phyloP scores from a whole-genome alignment of 2,113 vertebrate genomes.

The Leuciscus idus region DNA sequence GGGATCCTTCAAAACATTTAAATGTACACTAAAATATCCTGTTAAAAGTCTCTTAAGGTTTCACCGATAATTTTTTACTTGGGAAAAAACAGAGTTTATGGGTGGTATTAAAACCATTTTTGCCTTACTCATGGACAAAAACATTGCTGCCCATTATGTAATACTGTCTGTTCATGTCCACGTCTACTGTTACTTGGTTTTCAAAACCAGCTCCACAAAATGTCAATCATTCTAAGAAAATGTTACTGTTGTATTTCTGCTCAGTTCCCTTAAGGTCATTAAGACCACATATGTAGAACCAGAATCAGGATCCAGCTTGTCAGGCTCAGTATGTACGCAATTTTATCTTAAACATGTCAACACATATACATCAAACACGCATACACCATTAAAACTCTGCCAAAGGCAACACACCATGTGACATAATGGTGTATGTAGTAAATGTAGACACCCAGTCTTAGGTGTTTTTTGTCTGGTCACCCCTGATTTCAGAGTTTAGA shows the following conservation, averaged over 20 bases:
- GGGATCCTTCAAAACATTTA: conserved; percentile 63
- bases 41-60: conserved; percentile 48
- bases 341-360: conserved; percentile 45
- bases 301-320: not conserved
- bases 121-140: conserved; percentile 21
- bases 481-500: not conserved
- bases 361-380: conserved; percentile 18
- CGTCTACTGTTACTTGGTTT: not conserved
- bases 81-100: conserved; percentile 43
- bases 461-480: not conserved
- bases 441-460: not conserved
- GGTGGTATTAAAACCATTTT: conserved; percentile 43
- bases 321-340: conserved; percentile 2
- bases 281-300: conserved; percentile 8
- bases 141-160: conserved; percentile 52
- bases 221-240: not conserved
- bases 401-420: conserved; percentile 1
- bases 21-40: conserved; percentile 55
- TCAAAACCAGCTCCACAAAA: conserved; percentile 15
- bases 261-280: conserved; percentile 5
- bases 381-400: conserved; percentile 31
- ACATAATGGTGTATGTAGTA: conserved; percentile 4
- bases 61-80: conserved; percentile 45
- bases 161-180: conserved; percentile 36
- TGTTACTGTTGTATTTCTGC: not conserved